Base-by-base conservation (phyloP, 1,140 invertebrate species). In the Ceratina japonica region DNA sequence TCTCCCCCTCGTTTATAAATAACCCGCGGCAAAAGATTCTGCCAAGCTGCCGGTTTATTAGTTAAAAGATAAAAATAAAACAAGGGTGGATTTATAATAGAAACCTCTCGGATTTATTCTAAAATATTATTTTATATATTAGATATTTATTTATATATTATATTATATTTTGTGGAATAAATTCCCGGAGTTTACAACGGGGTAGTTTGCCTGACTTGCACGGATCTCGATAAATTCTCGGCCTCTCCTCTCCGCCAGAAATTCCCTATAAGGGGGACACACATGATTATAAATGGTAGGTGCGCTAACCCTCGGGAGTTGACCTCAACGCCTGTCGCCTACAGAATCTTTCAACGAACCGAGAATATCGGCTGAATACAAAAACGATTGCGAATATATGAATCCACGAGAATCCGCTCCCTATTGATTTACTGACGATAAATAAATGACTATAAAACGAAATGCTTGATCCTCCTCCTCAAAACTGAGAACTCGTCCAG, bases 251-350 rank as follows among this genome's bases (percentile, higher is more conserved):
- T 61, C 24, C n/a, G n/a, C 12, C 20, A n/a, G 66, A 77, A 71
- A 71, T 71, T 76, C 27, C 58, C 75, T 16, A 31, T 77, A 66
- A 37, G 75, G 37, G 44, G 66, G 49, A 62, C 75, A 71, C 58
- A 71, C 75, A 71, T 64, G 76, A 78, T 78, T 78, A 72, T 73
- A 78, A 78, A 78, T 78, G 69, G 76, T 10, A 31, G 22, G 59
- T 69, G 37, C 69, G 31, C n/a, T 51, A 24, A 78, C 76, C 76
- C 76, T 78, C 12, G 69, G 69, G 69, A 52, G 69, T 73, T 78
- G 69, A 73, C 76, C 69, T 78, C 76, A 78, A 78, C 69, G 70
- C 68, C 59, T 64, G 69, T 56, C 69, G 51, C 31, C 22, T 63
- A 15, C 68, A 64, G 76, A 78, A 78, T 78, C 76, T 78, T 78